Percentiles rank a stretch among this genome's conserved stretches.
These are phyloP conservation scores for Macrobrachium rosenbergii DNA, from an alignment of 1,140 invertebrate genomes.

Conservation along the genomic window DNA sequence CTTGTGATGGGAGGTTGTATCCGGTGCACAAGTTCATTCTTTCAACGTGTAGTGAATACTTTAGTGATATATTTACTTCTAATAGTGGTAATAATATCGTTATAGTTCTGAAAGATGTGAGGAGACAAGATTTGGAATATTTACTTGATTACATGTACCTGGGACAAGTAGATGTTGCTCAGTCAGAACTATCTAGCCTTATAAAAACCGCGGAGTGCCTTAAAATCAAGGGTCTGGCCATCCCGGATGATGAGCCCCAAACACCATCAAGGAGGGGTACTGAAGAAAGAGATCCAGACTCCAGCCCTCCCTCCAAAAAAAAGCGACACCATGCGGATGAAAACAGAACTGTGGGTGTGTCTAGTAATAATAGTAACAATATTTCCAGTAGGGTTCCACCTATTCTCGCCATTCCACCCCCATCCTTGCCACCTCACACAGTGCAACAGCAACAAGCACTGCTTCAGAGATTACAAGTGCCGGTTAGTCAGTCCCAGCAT, in stretches of 20 bases:
- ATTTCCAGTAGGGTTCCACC: slow-evolving; percentile 4
- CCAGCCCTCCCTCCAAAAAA: slow-evolving; percentile 51
- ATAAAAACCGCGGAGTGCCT: slow-evolving; percentile 63
- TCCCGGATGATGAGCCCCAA: slow-evolving; percentile 57
- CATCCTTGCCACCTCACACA: slow-evolving; percentile 19
- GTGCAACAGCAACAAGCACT: not conserved
- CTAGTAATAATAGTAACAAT: slow-evolving; percentile 18
- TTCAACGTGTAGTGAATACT: slow-evolving; percentile 59
- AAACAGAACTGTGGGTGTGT: slow-evolving; percentile 30
- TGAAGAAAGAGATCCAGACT: slow-evolving; percentile 32
- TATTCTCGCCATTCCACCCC: slow-evolving; percentile 15
- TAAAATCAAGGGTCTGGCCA: slow-evolving; percentile 58
- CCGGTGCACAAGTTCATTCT: slow-evolving; percentile 58
- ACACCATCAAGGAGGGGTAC: slow-evolving; percentile 22
- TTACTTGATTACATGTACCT: slow-evolving; percentile 61
- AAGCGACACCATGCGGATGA: slow-evolving; percentile 41
- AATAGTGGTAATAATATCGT: slow-evolving; percentile 48
- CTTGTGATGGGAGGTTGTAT: slow-evolving; percentile 53
- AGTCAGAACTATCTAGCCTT: slow-evolving; percentile 57
- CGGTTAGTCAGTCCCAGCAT: too few species aligned
- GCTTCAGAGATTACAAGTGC: slow-evolving; percentile 12
- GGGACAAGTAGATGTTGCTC: slow-evolving; percentile 57
- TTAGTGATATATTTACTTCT: slow-evolving; percentile 55
- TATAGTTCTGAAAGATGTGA: slow-evolving; percentile 58
- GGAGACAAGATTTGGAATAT: slow-evolving; percentile 56